phyloP scores from a whole-genome alignment of 2,113 vertebrate genomes.

The Nyctereutes procyonoides region DNA sequence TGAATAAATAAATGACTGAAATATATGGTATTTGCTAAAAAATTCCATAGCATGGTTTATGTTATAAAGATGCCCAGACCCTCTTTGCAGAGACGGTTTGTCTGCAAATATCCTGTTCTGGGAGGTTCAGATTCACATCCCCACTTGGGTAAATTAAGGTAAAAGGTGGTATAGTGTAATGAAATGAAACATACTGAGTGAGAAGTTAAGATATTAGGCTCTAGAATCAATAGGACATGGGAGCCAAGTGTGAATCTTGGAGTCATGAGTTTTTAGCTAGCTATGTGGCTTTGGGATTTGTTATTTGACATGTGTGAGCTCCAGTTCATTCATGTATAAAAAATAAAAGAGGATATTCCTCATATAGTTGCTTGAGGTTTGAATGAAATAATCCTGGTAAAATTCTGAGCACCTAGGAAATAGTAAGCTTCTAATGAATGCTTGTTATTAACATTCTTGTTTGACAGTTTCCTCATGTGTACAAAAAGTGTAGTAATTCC shows the following conservation, averaged over 20 bases:
- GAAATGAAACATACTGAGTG: not conserved
- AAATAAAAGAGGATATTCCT: not conserved
- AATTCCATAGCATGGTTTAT: not conserved
- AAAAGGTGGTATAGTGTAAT: not conserved
- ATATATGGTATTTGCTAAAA: not conserved
- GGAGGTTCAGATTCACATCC: not conserved
- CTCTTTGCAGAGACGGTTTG: not conserved
- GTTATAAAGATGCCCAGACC: not conserved
- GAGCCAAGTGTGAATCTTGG: not conserved
- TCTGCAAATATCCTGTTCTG: not conserved
- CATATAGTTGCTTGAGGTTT: not conserved
- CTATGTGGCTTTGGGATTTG: not conserved
- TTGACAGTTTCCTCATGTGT: not conserved
- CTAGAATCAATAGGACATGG: not conserved
- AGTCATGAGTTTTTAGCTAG: not conserved
- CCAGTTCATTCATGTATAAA: not conserved
- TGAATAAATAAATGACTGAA: not conserved
- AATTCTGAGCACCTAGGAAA: not conserved
- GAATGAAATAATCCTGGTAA: not conserved
- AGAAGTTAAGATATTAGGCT: not conserved
- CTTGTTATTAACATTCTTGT: not conserved
- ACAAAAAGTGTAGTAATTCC: not conserved
- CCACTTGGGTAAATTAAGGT: not conserved
- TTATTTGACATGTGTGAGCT: not conserved
- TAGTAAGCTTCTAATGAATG: not conserved